Evolutionary conservation across 1,140 invertebrate species (phyloP).

Genomic region (Hyles vespertilio): DNA sequence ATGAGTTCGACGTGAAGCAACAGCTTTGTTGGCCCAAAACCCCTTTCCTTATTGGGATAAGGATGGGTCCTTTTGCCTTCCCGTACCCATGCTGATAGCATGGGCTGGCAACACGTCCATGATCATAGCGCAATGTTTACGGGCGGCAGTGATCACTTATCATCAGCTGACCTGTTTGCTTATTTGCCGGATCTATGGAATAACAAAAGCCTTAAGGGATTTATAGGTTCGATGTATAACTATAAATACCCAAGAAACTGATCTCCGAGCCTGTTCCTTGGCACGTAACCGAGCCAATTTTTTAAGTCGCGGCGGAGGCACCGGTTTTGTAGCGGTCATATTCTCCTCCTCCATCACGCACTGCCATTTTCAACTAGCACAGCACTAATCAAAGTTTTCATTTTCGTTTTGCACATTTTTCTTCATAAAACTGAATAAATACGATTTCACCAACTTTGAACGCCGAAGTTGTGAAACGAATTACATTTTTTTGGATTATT

Average conservation of each 20-base stretch:
- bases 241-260: conserved; percentile 57
- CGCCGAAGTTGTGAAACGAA: conserved; percentile 51
- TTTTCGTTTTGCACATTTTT: conserved; percentile 19
- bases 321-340: conserved; percentile 29
- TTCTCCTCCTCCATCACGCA: conserved; percentile 29
- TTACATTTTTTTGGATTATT: background rate
- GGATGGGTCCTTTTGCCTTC: no score
- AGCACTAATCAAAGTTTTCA: conserved; percentile 22
- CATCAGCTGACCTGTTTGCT: no score
- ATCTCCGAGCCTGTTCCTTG: conserved; percentile 48
- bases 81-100: no score
- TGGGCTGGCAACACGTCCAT: no score
- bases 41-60: no score
- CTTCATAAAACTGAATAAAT: conserved; percentile 10
- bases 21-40: no score
- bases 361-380: background rate
- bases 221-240: no score
- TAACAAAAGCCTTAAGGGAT: no score
- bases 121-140: no score
- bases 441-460: conserved; percentile 54
- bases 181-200: no score
- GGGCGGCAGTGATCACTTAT: no score
- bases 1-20: no score
- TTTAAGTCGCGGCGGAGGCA: conserved; percentile 68
- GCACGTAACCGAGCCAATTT: conserved; percentile 55